A percentile compares a stretch with the other conserved stretches of the same genome.
phyloP scores from a whole-genome alignment of 2,797 vertebrate species.

The Sebastes paucispinis region DNA sequence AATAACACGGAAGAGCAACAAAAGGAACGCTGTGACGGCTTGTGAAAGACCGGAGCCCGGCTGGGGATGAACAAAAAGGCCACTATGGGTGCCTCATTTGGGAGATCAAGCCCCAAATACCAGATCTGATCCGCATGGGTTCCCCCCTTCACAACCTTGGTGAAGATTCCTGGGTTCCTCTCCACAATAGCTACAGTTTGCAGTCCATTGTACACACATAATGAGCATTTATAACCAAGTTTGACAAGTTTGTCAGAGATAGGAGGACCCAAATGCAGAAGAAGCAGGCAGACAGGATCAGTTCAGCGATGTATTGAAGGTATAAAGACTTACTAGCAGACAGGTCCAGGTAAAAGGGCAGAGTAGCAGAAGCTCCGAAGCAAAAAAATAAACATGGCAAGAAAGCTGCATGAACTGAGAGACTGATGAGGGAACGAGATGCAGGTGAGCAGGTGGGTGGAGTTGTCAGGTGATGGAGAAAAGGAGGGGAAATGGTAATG shows the following conservation, averaged over 20 bases:
- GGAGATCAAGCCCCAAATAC: conserved; percentile 68
- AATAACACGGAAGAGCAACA: conserved; percentile 44
- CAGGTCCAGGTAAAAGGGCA: background rate
- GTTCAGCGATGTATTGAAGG: background rate
- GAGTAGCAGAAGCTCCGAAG: background rate
- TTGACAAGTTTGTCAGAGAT: background rate
- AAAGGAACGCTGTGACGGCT: conserved; percentile 50
- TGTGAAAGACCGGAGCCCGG: conserved; percentile 36
- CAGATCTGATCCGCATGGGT: conserved; percentile 79
- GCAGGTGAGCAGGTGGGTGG: background rate
- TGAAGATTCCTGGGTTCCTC: conserved; percentile 31
- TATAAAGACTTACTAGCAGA: background rate
- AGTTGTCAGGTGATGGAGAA: background rate
- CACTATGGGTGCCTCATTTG: conserved; percentile 70
- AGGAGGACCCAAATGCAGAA: background rate
- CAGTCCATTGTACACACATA: conserved; percentile 9
- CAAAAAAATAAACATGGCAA: background rate
- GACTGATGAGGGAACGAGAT: background rate
- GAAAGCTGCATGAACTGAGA: background rate
- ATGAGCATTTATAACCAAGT: conserved; percentile 1
- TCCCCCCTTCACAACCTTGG: conserved; percentile 62
- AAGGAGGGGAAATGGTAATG: background rate
- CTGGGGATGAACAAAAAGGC: conserved; percentile 67
- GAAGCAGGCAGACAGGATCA: background rate
- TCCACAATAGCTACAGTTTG: conserved; percentile 6